Evolutionary conservation across 2,113 vertebrate genomes (phyloP), one percentile per base, ranked within the genome.

Genomic region (Camarhynchus parvulus): DNA sequence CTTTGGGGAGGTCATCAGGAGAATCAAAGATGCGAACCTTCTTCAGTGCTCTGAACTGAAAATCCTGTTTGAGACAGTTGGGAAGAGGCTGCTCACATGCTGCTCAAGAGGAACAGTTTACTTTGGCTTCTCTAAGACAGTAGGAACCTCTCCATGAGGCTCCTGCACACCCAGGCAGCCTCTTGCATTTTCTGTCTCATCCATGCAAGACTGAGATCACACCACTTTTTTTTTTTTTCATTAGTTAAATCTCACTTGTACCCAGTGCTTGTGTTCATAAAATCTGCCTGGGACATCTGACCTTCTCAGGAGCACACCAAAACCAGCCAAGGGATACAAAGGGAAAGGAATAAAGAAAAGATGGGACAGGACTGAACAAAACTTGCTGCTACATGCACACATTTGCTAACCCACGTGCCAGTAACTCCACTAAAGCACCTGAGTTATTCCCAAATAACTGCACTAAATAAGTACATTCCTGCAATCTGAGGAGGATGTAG

Each of bases 21-120:
- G 98, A 56, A 5, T 98, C 98, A 63, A 99, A 99, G 62, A 99
- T 97, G 23, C 98, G 98, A 11, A 98, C 96, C 90, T 99, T 99
- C 97, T 99, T 99, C 98, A 99, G 98, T 2, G 99, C 99, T 83
- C 98, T 98, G 96, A 99, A 99, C 92, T 99, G 98, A 90, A 99
- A 99, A 94, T 99, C 99, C 99, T 99, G 96, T 77, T 46, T 1
- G 77, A 42, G 15, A 95, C 55, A 96, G 90, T 64, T 37, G 41
- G 53, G 72, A 62, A 76, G 22, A 5, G 85, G 22, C 27, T 94
- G 41, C 18, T 76, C 33, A 49, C 22, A 28, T 10, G 49, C 15
- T 55, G 50, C 31, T 2, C 1, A 17, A 53, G 21, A 41, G 25
- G 25, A 83, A 55, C 2, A 28, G 10, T 30, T 87, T n/a, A 7